These are phyloP conservation scores for Characodon lateralis DNA, from an alignment of 2,797 vertebrate genomes.

Conservation along the genomic window DNA sequence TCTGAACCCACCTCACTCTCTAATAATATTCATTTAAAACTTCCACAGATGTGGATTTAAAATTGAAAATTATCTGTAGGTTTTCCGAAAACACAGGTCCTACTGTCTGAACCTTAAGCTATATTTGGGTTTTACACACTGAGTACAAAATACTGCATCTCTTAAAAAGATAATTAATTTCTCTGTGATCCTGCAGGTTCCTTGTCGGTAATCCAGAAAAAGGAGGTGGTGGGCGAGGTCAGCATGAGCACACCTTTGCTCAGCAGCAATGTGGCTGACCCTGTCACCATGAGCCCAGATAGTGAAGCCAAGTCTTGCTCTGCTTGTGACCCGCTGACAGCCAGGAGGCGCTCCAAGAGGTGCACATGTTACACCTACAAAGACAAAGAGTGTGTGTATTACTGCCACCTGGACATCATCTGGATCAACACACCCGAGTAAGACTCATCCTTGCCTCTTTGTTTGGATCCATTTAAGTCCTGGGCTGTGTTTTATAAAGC, in stretches of 20 bases:
- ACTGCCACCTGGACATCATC: conserved; percentile 96
- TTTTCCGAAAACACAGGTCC: not conserved
- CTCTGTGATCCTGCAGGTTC: conserved; percentile 47
- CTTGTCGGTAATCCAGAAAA: conserved; percentile 40
- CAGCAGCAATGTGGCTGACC: not conserved
- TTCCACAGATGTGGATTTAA: not conserved
- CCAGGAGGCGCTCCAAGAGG: conserved; percentile 78
- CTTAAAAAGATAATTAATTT: no score
- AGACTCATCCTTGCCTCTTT: conserved; percentile 60
- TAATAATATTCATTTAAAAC: not conserved
- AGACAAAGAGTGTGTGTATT: conserved; percentile 97
- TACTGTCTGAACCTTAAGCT: not conserved
- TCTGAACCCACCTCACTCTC: not conserved
- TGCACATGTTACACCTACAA: conserved; percentile 94
- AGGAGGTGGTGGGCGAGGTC: conserved; percentile 27
- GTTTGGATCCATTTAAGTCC: no score
- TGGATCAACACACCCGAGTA: conserved; percentile 97
- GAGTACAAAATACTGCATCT: no score
- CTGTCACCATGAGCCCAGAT: not conserved
- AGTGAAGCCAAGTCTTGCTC: conserved; percentile 4
- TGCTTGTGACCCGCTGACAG: conserved; percentile 22
- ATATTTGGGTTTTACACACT: not conserved
- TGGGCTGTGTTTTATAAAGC: not conserved
- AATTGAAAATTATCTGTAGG: not conserved
- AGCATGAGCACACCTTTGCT: conserved; percentile 5